Evolutionary conservation across 2,888 invertebrate genomes (phyloP).

Genomic region (Microchrysa polita): DNA sequence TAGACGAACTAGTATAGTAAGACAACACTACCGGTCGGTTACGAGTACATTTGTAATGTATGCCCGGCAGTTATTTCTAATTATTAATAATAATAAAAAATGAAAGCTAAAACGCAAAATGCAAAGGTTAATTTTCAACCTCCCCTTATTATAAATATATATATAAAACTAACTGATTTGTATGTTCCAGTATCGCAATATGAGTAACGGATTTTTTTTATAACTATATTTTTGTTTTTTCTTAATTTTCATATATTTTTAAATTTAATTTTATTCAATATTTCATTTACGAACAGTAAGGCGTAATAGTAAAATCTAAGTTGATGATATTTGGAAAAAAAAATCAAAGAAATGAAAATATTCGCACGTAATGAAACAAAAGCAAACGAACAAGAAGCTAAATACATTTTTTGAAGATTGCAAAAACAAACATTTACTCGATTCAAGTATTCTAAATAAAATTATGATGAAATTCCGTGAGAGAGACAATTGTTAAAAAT

Average conservation of each 20-base stretch:
- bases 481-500: slow-evolving; percentile 30
- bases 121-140: neutral
- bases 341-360: too few species aligned
- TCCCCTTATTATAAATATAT: too few species aligned
- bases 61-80: slow-evolving; percentile 5
- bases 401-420: neutral
- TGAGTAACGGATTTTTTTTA: slow-evolving; percentile 24
- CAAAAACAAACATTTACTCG: neutral
- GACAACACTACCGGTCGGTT: slow-evolving; percentile 23
- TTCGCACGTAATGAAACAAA: neutral
- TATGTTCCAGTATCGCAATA: slow-evolving; percentile 40
- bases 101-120: neutral
- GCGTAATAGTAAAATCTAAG: slow-evolving; percentile 37
- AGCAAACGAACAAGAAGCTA: slow-evolving; percentile 2
- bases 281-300: slow-evolving; percentile 41
- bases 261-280: slow-evolving; percentile 38
- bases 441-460: neutral
- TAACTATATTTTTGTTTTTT: neutral
- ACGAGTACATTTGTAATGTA: slow-evolving; percentile 24
- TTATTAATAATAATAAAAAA: too few species aligned
- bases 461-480: neutral
- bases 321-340: slow-evolving; percentile 32
- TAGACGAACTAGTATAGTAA: slow-evolving; percentile 24
- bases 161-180: slow-evolving; percentile 25
- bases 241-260: neutral